Conservation (phyloP, 2,113 vertebrate species). For the Chionomys nivalis region DNA sequence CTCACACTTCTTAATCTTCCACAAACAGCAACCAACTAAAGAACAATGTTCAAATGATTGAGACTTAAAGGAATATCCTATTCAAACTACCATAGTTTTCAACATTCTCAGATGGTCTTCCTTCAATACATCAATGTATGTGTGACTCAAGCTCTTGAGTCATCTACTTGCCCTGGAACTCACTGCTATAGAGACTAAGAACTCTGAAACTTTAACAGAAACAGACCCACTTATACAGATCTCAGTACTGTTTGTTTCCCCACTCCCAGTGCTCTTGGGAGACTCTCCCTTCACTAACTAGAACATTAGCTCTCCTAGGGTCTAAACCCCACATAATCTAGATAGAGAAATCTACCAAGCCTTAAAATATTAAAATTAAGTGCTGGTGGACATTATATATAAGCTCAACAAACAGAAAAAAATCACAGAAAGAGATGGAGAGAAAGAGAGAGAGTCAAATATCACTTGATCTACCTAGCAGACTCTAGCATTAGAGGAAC, state of each 20-base stretch:
- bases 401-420: not conserved
- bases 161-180: not conserved
- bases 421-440: not conserved
- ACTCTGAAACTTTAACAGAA: not conserved
- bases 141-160: not conserved
- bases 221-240: not conserved
- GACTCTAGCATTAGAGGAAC: not conserved
- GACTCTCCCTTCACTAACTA: not conserved
- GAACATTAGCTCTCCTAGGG: not conserved
- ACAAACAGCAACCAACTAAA: not conserved
- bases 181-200: not conserved
- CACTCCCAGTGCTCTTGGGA: too few relatives aligned
- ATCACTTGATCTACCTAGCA: not conserved
- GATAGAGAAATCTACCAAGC: not conserved
- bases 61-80: not conserved
- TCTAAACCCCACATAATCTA: not conserved
- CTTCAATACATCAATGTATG: not conserved
- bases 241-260: not conserved
- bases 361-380: not conserved
- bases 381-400: not conserved
- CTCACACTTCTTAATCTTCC: too few relatives aligned
- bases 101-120: not conserved
- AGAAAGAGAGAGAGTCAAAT: too few relatives aligned
- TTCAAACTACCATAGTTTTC: not conserved
- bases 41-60: not conserved